Evolutionary conservation across 30 jellyfish, hydroid and myxozoan genomes (phyloP).

Genomic region (Clytia hemisphaerica): DNA sequence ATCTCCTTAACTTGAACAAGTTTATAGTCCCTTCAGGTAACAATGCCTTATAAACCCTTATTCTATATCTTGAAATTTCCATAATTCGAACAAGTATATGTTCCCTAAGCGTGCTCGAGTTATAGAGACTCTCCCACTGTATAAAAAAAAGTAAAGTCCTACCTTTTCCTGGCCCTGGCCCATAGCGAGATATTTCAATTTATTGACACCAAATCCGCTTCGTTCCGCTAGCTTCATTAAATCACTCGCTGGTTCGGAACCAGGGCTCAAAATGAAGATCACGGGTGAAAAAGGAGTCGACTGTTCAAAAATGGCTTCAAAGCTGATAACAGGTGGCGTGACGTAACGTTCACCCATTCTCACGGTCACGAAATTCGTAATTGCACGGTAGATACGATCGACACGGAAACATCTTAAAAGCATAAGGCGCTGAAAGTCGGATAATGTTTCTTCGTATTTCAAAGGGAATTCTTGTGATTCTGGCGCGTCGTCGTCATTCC

Average conservation of each 20-base stretch:
- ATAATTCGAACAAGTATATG: too few relatives aligned
- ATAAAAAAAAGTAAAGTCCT: not conserved
- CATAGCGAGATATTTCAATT: slow-evolving; percentile 83
- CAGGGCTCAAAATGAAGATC: slow-evolving; percentile 90
- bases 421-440: slow-evolving; percentile 73
- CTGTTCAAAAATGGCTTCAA: slow-evolving; percentile 89
- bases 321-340: slow-evolving; percentile 91
- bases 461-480: slow-evolving; percentile 66
- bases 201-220: slow-evolving; percentile 87
- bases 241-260: slow-evolving; percentile 96
- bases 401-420: slow-evolving; percentile 82
- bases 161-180: slow-evolving; percentile 99
- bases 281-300: slow-evolving; percentile 92
- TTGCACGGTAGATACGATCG: slow-evolving; percentile 92
- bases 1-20: too few relatives aligned
- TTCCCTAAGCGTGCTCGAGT: too few relatives aligned
- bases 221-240: slow-evolving; percentile 88
- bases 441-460: slow-evolving; percentile 47
- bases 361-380: slow-evolving; percentile 69
- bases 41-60: too few relatives aligned
- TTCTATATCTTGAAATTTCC: too few relatives aligned
- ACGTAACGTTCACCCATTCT: slow-evolving; percentile 88
- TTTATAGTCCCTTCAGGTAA: too few relatives aligned
- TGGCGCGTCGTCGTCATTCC: slow-evolving; percentile 76
- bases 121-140: too few relatives aligned